Evolutionary conservation across 2,797 vertebrate genomes (phyloP).

Genomic region (Peromyscus aztecus): DNA sequence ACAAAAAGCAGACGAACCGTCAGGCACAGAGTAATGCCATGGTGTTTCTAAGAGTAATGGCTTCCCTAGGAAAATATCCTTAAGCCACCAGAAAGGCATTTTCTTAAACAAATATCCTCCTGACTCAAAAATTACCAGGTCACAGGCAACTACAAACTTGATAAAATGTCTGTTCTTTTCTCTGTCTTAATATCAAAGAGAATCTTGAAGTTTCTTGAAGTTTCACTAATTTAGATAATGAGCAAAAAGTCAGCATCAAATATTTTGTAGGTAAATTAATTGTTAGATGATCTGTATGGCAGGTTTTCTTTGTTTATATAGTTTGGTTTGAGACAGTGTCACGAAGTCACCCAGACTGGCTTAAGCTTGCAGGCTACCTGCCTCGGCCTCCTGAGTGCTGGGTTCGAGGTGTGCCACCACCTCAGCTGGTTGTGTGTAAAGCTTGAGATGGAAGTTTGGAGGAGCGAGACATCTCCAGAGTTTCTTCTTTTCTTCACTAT

Average conservation of each 20-base stretch:
- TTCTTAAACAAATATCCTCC: background rate
- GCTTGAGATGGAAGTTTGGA: background rate
- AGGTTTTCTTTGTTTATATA: background rate
- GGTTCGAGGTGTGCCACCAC: background rate
- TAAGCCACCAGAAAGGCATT: background rate
- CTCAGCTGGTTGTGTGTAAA: background rate
- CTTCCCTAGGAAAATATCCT: background rate
- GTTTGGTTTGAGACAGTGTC: background rate
- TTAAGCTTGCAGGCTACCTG: background rate
- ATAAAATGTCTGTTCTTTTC: background rate
- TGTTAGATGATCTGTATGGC: background rate
- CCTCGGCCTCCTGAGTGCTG: background rate
- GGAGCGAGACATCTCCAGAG: background rate
- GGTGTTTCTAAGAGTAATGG: background rate
- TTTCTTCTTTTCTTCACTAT: constrained; percentile 16
- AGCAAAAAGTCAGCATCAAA: background rate
- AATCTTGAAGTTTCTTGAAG: background rate
- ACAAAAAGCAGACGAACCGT: too few species aligned
- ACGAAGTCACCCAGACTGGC: background rate
- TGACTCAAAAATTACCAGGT: background rate
- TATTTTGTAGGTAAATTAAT: background rate
- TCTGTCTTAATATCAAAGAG: background rate
- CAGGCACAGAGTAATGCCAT: background rate
- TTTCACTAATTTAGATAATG: background rate
- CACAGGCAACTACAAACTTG: background rate